A percentile compares a stretch with the other conserved stretches of the same genome.
Conservation (phyloP, 1,140 invertebrate species). For the Dendrolimus punctatus region DNA sequence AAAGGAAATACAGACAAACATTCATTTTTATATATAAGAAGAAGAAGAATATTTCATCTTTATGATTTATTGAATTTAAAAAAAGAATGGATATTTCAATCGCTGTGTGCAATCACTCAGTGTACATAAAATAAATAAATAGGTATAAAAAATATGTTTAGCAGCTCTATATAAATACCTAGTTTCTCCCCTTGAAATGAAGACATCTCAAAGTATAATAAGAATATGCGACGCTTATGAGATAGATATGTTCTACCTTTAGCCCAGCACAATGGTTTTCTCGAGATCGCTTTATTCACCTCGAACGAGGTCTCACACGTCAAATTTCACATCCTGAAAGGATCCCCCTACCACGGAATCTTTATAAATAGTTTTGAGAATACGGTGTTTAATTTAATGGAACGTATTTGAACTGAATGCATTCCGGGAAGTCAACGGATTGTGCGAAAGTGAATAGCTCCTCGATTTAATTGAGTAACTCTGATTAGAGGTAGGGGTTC, state of each 20-base stretch:
- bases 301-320: slow-evolving; percentile 54
- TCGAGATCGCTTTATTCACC: slow-evolving; percentile 35
- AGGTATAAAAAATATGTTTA: slow-evolving; percentile 4
- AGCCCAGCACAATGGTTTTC: slow-evolving; percentile 34
- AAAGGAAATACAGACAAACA: no score
- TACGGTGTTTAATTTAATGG: slow-evolving; percentile 63
- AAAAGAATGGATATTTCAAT: no score
- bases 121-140: no score
- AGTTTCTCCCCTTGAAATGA: slow-evolving; percentile 26
- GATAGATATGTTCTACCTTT: slow-evolving; percentile 40
- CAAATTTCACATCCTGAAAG: slow-evolving; percentile 68
- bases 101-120: no score
- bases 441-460: slow-evolving; percentile 31
- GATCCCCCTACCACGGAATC: slow-evolving; percentile 46
- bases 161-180: slow-evolving; percentile 28
- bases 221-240: slow-evolving; percentile 43
- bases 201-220: slow-evolving; percentile 56
- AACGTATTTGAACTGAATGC: slow-evolving; percentile 42
- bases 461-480: slow-evolving; percentile 48
- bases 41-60: no score
- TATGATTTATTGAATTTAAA: no score
- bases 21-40: no score
- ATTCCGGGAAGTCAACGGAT: slow-evolving; percentile 53
- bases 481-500: slow-evolving; percentile 4
- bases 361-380: slow-evolving; percentile 67